Conservation (phyloP, 2,797 vertebrate genomes). For the Menidia menidia region DNA sequence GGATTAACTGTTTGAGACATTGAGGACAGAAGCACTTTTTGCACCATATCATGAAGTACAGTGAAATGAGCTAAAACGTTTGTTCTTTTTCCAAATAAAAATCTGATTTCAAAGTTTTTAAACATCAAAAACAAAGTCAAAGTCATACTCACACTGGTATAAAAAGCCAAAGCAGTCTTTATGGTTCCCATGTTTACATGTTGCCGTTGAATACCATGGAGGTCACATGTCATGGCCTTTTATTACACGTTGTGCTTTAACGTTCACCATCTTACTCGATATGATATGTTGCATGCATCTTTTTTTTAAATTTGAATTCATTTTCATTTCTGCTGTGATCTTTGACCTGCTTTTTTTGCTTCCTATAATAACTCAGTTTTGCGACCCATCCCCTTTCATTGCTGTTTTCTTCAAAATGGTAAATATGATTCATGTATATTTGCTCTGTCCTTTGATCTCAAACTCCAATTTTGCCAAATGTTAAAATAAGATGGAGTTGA, state of each 20-base stretch:
- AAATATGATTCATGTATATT: slow-evolving; percentile 73
- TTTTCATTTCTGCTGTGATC: slow-evolving; percentile 65
- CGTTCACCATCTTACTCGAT: slow-evolving; percentile 70
- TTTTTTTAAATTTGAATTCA: slow-evolving; percentile 7
- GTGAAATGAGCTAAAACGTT: slow-evolving; percentile 11
- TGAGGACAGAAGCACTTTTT: slow-evolving; percentile 32
- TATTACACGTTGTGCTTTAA: slow-evolving; percentile 79
- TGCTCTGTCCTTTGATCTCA: slow-evolving; percentile 65
- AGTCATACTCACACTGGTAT: slow-evolving; percentile 24
- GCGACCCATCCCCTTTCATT: slow-evolving; percentile 49
- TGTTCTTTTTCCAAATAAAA: slow-evolving; percentile 12
- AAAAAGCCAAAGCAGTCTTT: slow-evolving; percentile 73
- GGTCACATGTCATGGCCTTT: slow-evolving; percentile 79
- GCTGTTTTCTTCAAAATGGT: slow-evolving; percentile 68
- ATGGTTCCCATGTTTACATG: slow-evolving; percentile 66
- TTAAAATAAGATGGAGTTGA: slow-evolving; percentile 71
- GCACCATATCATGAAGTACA: slow-evolving; percentile 21
- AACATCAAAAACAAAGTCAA: slow-evolving; percentile 20
- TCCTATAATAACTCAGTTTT: slow-evolving; percentile 55
- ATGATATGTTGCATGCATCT: slow-evolving; percentile 80
- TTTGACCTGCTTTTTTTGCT: slow-evolving; percentile 69
- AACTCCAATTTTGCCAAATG: slow-evolving; percentile 80
- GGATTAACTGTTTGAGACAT: slow-evolving; percentile 35
- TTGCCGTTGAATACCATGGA: slow-evolving; percentile 80
- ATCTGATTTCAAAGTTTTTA: slow-evolving; percentile 5